Base-by-base conservation (phyloP, 2,113 vertebrate genomes). In the Hemicordylus capensis region DNA sequence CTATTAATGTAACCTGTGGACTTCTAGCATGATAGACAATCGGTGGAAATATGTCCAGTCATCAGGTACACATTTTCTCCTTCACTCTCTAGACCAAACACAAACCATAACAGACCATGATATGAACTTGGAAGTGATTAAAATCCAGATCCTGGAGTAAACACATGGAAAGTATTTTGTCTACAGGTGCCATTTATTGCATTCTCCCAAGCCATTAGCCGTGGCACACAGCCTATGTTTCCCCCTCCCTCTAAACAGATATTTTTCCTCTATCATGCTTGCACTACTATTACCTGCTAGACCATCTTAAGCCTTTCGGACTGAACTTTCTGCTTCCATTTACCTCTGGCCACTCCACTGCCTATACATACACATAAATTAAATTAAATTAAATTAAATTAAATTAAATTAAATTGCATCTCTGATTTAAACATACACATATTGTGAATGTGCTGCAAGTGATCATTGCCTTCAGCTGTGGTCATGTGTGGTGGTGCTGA, bases 61-160 rank as follows among this genome's bases (percentile, higher is more conserved):
- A 51, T 4, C 64, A 48, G 56, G 12, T 67, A 39, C 28, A 61
- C 19, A 42, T 63, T 77, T 82, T 19, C 26, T 94, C 84, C 88
- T 81, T 64, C 61, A 87, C 44, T 58, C 73, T n/a, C n/a, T n/a
- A n/a, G n/a, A n/a, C n/a, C 79, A 31, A 24, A 51, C 6, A 26
- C 78, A 88, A 0, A 0, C 24, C 46, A 74, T 48, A 80, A 80
- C 58, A 72, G 64, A 48, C 42, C 11, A 39, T 9, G 28, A 61
- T 51, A 72, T 24, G 56, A 70, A 82, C 44, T 28, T 70, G 66
- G 20, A 59, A 76, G 28, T 9, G 64, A 84, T 26, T 85, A 88
- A 85, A 48, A 22, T 82, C 34, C 51, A 58, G 64, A 1, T 0
- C 20, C 3, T 79, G 61, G 39, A 72, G 44, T 54, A 77, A 87